Conservation (phyloP, 2,888 invertebrate species). For the Adineta ricciae region DNA sequence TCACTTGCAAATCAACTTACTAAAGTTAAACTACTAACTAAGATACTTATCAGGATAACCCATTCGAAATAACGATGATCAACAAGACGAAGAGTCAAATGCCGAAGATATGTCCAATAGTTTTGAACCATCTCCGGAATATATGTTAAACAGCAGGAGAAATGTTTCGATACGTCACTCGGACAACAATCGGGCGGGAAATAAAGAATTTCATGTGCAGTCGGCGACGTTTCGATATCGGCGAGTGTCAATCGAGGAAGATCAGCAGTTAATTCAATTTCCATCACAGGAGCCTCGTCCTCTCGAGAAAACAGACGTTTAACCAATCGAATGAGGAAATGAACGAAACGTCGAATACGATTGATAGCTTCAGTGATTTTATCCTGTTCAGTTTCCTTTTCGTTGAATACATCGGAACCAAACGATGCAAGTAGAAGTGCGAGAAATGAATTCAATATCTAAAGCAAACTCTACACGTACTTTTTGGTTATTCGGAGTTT, state of each 20-base stretch:
- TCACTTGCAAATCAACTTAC: too few relatives aligned
- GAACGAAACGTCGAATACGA: conserved; percentile 59
- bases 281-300: background rate
- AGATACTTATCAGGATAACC: conserved; percentile 94
- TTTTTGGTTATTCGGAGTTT: too few relatives aligned
- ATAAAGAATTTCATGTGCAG: background rate
- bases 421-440: conserved; percentile 98
- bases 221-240: background rate
- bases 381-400: conserved; percentile 74
- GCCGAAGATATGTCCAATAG: conserved; percentile 52
- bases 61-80: conserved; percentile 99
- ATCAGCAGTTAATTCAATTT: background rate
- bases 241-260: background rate
- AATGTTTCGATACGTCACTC: background rate
- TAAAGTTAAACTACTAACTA: conserved; percentile 90
- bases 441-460: conserved; percentile 98
- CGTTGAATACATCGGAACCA: conserved; percentile 75
- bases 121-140: background rate
- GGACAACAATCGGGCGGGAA: background rate
- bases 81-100: conserved; percentile 83
- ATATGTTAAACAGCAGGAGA: background rate
- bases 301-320: background rate
- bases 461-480: conserved; percentile 36
- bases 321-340: background rate
- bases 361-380: conserved; percentile 94